Conservation (phyloP, 64 coral and sea anemone species). For the Catalaphyllia jardinei region DNA sequence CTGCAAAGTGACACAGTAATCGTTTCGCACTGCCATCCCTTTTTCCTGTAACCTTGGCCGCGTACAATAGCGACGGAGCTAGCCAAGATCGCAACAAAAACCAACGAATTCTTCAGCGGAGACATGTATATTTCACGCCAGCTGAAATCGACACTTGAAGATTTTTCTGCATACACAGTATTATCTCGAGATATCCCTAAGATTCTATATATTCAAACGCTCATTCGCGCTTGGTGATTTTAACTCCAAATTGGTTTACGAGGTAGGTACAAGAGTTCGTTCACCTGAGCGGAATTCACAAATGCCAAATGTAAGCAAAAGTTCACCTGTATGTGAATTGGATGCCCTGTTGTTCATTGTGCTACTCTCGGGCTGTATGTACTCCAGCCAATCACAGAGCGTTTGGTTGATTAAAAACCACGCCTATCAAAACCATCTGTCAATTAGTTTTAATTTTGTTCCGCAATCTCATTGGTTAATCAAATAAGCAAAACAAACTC, state of each 20-base stretch:
- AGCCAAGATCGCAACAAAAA: constrained; percentile 48
- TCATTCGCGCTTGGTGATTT: constrained; percentile 8
- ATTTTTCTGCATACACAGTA: not conserved
- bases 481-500: constrained; percentile 86
- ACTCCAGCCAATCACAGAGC: constrained; percentile 66
- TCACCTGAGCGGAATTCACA: constrained; percentile 65
- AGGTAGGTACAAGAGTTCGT: constrained; percentile 6
- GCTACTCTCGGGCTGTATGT: constrained; percentile 24
- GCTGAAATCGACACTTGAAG: constrained; percentile 2
- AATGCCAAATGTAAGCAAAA: constrained; percentile 69
- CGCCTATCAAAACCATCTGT: constrained; percentile 85
- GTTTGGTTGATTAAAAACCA: constrained; percentile 68
- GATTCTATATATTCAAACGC: not conserved
- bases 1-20: constrained; percentile 63
- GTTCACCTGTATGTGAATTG: constrained; percentile 82
- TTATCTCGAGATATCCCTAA: not conserved
- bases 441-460: constrained; percentile 87
- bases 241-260: constrained; percentile 18
- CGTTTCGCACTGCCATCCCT: constrained; percentile 82
- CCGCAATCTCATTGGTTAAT: constrained; percentile 62
- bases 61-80: constrained; percentile 20
- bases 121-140: constrained; percentile 9
- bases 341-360: constrained; percentile 48
- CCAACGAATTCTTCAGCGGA: not conserved
- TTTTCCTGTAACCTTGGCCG: constrained; percentile 48